phyloP scores from a whole-genome alignment of 2,888 invertebrate genomes.

The Allolobophora icterica region DNA sequence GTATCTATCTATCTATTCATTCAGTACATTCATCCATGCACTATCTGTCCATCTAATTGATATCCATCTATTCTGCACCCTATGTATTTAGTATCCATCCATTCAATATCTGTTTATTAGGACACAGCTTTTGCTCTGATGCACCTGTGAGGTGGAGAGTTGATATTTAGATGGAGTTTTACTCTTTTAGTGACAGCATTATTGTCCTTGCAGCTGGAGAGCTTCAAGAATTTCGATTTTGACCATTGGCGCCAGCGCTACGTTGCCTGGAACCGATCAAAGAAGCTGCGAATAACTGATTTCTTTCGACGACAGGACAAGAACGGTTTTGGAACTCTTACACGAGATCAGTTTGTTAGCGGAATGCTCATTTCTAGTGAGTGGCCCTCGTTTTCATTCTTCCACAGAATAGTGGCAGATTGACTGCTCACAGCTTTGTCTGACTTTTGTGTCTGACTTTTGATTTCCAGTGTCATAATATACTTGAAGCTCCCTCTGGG shows the following conservation, averaged over 20 bases:
- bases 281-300: slow-evolving; percentile 64
- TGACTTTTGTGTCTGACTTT: too few species aligned
- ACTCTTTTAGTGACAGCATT: neutral
- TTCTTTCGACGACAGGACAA: slow-evolving; percentile 64
- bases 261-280: slow-evolving; percentile 63
- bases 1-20: too few species aligned
- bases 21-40: neutral
- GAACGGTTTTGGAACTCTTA: slow-evolving; percentile 61
- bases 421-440: neutral
- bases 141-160: neutral
- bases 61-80: too few species aligned
- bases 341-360: slow-evolving; percentile 62
- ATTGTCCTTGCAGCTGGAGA: slow-evolving; percentile 58
- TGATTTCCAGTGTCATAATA: too few species aligned
- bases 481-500: too few species aligned
- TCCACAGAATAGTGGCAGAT: neutral
- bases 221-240: slow-evolving; percentile 65
- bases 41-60: too few species aligned
- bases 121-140: neutral
- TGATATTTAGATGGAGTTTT: neutral
- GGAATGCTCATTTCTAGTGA: slow-evolving; percentile 63
- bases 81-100: neutral
- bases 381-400: slow-evolving; percentile 37
- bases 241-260: slow-evolving; percentile 63
- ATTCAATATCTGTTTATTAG: neutral